phyloP scores from a whole-genome alignment of 1,140 invertebrate species.

The Coptotermes formosanus region DNA sequence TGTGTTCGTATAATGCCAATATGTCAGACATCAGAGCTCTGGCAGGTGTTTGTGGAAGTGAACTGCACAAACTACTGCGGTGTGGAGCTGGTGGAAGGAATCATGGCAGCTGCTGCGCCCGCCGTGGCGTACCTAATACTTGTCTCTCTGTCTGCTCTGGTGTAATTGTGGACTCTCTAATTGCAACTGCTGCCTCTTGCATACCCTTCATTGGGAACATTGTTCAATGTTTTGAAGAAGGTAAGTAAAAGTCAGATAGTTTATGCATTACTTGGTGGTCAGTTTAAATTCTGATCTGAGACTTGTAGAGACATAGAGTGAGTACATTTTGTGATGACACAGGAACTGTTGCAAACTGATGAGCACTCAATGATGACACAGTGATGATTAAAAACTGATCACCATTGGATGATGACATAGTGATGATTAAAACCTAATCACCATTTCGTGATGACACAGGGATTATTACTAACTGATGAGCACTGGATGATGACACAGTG shows the following conservation, averaged over 20 bases:
- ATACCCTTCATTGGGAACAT: constrained; percentile 79
- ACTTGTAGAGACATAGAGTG: too few relatives aligned
- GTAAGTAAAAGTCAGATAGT: constrained; percentile 45
- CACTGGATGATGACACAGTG: too few relatives aligned
- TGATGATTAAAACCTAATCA: too few relatives aligned
- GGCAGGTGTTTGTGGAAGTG: constrained; percentile 60
- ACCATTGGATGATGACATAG: too few relatives aligned
- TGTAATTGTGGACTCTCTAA: constrained; percentile 54
- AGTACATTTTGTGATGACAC: too few relatives aligned
- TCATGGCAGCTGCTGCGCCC: constrained; percentile 69
- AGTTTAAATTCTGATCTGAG: too few relatives aligned
- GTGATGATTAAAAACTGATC: too few relatives aligned
- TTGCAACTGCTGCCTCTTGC: constrained; percentile 60
- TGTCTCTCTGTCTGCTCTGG: constrained; percentile 76
- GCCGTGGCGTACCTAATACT: constrained; percentile 67
- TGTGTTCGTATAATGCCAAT: constrained; percentile 79
- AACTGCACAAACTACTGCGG: constrained; percentile 65
- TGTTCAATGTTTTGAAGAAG: constrained; percentile 82
- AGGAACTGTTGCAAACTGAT: too few relatives aligned
- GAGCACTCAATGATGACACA: too few relatives aligned
- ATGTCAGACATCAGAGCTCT: constrained; percentile 71
- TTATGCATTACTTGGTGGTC: too few relatives aligned
- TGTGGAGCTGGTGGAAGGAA: constrained; percentile 73
- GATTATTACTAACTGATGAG: too few relatives aligned
- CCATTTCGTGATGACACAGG: too few relatives aligned